These are phyloP conservation scores for Hyperopisus bebe DNA, from an alignment of 2,113 vertebrate genomes.

Conservation along the genomic window DNA sequence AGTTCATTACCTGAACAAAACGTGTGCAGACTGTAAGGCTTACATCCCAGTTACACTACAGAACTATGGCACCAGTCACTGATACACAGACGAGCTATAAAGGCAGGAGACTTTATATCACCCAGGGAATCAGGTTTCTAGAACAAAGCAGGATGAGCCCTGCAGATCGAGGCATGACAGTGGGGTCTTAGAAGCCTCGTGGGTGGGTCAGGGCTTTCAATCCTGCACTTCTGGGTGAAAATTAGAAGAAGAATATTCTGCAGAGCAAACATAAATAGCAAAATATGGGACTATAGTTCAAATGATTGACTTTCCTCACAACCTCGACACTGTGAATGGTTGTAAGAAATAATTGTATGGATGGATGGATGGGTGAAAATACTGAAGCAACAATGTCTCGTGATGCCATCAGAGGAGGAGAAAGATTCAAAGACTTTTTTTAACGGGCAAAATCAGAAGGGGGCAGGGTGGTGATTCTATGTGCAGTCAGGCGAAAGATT, in stretches of 20 bases:
- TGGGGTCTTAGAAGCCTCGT: not conserved
- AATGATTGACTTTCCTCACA: not conserved
- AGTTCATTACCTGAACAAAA: not conserved
- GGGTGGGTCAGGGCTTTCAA: not conserved
- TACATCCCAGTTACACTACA: not conserved
- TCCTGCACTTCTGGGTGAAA: not conserved
- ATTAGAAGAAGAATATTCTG: not conserved
- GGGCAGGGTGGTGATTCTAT: not conserved
- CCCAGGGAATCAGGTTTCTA: not conserved
- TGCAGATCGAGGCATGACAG: not conserved
- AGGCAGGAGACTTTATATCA: not conserved
- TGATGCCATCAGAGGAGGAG: not conserved
- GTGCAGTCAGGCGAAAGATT: not conserved
- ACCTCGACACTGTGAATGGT: not conserved
- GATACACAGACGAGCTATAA: not conserved
- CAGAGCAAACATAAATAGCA: not conserved
- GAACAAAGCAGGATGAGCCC: not conserved
- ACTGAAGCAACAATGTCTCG: not conserved
- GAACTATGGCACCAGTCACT: not conserved
- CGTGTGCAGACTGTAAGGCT: not conserved
- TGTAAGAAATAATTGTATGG: not conserved
- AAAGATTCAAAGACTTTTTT: not conserved
- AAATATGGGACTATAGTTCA: not conserved
- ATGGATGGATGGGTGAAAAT: not conserved
- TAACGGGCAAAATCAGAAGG: not conserved